phyloP scores from a whole-genome alignment of 2,113 vertebrate species.

The Mus pahari region DNA sequence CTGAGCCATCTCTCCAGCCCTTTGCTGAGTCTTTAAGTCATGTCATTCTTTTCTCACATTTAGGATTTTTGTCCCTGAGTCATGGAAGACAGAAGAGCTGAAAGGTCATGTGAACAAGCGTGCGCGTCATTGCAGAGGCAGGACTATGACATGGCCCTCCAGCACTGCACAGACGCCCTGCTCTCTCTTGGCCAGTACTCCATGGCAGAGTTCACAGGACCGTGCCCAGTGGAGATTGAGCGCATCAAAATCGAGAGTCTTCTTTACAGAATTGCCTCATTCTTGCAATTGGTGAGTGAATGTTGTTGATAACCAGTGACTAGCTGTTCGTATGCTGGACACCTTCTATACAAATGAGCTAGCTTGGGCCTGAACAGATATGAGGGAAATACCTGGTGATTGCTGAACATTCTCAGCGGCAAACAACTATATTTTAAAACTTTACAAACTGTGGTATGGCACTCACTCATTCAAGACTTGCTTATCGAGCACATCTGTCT shows the following conservation, averaged over 20 bases:
- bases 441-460: neutral
- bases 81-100: slow-evolving; percentile 99
- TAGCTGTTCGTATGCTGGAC: neutral
- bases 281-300: slow-evolving; percentile 95
- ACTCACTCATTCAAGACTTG: neutral
- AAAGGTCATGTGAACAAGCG: slow-evolving; percentile 99
- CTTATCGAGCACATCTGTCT: neutral
- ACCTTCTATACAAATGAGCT: neutral
- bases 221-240: slow-evolving; percentile 87
- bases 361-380: neutral
- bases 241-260: slow-evolving; percentile 94
- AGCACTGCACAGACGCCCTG: slow-evolving; percentile 96
- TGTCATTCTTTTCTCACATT: slow-evolving; percentile 72
- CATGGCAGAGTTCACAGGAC: slow-evolving; percentile 87
- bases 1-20: neutral
- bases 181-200: slow-evolving; percentile 92
- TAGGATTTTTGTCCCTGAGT: slow-evolving; percentile 98
- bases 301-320: neutral
- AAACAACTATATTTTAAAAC: slow-evolving; percentile 45
- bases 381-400: neutral
- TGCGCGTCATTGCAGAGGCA: slow-evolving; percentile 96
- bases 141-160: slow-evolving; percentile 96
- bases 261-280: slow-evolving; percentile 96
- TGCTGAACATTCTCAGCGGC: neutral
- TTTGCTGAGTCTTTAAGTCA: neutral